A percentile compares a stretch with the other conserved stretches of the same genome.
Conservation (phyloP, 2,797 vertebrate genomes). For the Neostethus bicornis region DNA sequence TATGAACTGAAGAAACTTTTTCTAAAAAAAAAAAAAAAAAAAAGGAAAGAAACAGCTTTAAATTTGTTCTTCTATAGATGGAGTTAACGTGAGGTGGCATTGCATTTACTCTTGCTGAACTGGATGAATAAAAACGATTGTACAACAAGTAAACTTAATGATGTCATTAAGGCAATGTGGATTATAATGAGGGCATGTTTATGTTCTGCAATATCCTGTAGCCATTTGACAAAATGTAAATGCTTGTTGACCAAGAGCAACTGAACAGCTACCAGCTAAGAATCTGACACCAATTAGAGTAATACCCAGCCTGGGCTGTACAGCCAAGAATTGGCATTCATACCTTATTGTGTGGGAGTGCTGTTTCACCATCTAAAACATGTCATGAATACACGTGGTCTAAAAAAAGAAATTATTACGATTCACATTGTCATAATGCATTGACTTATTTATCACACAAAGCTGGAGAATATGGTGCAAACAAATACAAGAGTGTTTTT, state of each 20-base stretch:
- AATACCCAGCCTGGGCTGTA: neutral
- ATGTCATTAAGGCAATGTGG: conserved; percentile 16
- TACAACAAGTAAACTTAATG: conserved; percentile 28
- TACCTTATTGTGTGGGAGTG: neutral
- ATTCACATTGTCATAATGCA: neutral
- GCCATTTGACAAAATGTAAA: neutral
- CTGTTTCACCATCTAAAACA: neutral
- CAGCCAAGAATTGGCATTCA: neutral
- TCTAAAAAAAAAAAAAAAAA: no score
- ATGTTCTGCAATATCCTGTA: neutral
- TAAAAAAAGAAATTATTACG: neutral
- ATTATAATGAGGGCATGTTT: conserved; percentile 13
- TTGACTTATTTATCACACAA: neutral
- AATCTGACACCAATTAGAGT: conserved; percentile 4
- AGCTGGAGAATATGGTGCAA: neutral
- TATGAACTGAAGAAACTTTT: no score
- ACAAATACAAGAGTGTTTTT: neutral
- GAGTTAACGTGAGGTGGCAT: conserved; percentile 26
- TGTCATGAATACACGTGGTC: neutral
- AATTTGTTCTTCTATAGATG: conserved; percentile 27
- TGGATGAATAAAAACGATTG: conserved; percentile 26
- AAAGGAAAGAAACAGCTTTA: no score
- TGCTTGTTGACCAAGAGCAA: conserved; percentile 4
- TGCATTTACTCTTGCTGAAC: conserved; percentile 17
- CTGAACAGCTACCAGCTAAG: neutral